Base-by-base conservation (phyloP, 1,140 invertebrate species). In the Habropoda laboriosa region DNA sequence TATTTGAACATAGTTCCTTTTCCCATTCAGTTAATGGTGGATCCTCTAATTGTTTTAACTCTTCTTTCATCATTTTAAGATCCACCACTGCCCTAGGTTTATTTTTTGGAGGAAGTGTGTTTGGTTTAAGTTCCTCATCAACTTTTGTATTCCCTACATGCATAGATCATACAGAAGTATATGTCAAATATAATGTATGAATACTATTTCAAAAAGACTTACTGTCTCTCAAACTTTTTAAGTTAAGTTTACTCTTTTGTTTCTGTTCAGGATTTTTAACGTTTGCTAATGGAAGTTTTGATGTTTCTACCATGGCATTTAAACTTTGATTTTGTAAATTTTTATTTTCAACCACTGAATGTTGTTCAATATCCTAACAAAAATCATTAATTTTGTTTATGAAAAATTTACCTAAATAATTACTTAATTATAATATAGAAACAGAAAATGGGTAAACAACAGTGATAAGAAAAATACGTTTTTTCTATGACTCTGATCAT, bases 41-140 rank as follows among this genome's bases (percentile, higher is more conserved):
- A 88, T 92, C 91, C 72, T 92, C 86, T 35, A 92, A 79, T 70
- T 90, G 91, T 57, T 86, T 90, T 27, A 91, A 79, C 79, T 91
- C 90, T 51, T 87, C 83, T 70, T 86, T 81, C 87, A 90, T 89
- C 73, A 81, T 76, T 78, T 91, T 67, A 49, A 90, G 68, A 77
- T 91, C 86, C 21, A 90, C 87, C 0, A 86, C 63, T 24, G 76
- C 66, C 67, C 81, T 82, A 45, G 47, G 3, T 70, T 80, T 88
- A 66, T 79, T 72, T 73, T 87, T 88, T 51, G 67, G 58, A 2
- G n/a, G 42, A 67, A 8, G 55, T 27, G 16, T 10, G 58, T 60
- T 83, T 67, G 60, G 16, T 38, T 80, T 47, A 2, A 85, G 38
- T 40, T 80, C 67, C 10, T 75, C 35, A 13, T 45, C 55, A 8